Evolutionary conservation across 1,140 invertebrate species (phyloP), one percentile per base, ranked within the genome.

Genomic region (Protaetia brevitarsis): DNA sequence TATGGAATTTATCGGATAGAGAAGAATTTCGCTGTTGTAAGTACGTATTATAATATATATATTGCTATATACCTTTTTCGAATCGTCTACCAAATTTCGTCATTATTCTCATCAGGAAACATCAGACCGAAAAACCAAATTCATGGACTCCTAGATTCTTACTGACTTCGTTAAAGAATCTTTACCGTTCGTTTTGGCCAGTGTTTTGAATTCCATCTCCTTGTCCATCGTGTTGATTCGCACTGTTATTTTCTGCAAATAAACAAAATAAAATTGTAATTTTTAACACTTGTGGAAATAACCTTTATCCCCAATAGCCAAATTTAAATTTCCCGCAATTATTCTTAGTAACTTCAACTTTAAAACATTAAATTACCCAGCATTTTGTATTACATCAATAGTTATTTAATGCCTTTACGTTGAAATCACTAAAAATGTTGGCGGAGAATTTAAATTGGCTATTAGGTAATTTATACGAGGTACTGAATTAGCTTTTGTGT

Each of bases 61-160:
- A 37, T 37, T n/a, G 23, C 3, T 51, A n/a, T 30, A 62, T 69
- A 79, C 76, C 70, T 79, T 79, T 71, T 78, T 78, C 0, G 75
- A 76, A 36, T 68, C 67, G 56, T 77, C 76, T 19, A 78, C 78
- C 78, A 79, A 10, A 77, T 66, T 58, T 76, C 70, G 57, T 74
- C 70, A 30, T 67, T 70, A 27, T 74, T 70, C 0, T 67, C 62
- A 23, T 68, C 69, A 36, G 71, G 69, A 64, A 74, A 79, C 66
- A 72, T 73, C 11, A 79, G 26, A 10, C 78, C 77, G 63, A 79
- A 79, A 69, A 74, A 79, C 76, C 77, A 79, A 23, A 68, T 69
- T 79, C 76, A 27, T 70, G 72, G 10, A 79, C 69, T 7, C 74
- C 73, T 19, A 79, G 58, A 63, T 75, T 78, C 45, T 68, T 73